phyloP scores from a whole-genome alignment of 1,140 invertebrate species.

The Hirudo medicinalis region DNA sequence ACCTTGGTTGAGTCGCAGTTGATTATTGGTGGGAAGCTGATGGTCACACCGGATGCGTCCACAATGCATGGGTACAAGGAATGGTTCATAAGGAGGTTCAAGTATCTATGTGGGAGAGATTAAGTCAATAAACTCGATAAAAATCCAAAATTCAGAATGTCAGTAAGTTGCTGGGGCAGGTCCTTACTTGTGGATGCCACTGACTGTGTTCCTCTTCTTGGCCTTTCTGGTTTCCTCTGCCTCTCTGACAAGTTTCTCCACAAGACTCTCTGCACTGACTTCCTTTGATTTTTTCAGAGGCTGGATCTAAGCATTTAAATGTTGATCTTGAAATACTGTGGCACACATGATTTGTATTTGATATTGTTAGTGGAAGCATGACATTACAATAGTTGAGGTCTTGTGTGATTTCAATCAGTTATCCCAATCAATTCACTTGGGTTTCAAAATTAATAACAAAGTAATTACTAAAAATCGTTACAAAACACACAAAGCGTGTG shows the following conservation, averaged over 20 bases:
- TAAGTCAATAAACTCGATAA: too few species aligned
- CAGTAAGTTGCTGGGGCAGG: background rate
- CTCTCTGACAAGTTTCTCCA: slow-evolving; percentile 55
- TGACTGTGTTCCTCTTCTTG: slow-evolving; percentile 62
- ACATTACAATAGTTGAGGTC: too few species aligned
- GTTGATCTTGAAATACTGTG: background rate
- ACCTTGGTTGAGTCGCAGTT: slow-evolving; percentile 66
- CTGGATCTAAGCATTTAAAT: slow-evolving; percentile 41
- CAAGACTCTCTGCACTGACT: slow-evolving; percentile 52
- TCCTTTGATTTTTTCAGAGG: slow-evolving; percentile 51
- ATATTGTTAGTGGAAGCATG: too few species aligned
- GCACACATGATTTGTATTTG: too few species aligned
- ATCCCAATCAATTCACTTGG: too few species aligned
- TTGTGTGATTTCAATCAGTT: too few species aligned
- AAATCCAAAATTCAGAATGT: too few species aligned
- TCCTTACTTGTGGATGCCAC: slow-evolving; percentile 60
- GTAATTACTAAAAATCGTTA: too few species aligned
- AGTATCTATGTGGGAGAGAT: slow-evolving; percentile 42
- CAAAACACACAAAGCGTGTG: too few species aligned
- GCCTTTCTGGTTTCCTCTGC: slow-evolving; percentile 54
- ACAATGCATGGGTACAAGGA: slow-evolving; percentile 53
- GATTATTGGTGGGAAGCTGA: slow-evolving; percentile 70
- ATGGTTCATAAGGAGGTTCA: slow-evolving; percentile 60
- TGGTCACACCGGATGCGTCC: slow-evolving; percentile 50
- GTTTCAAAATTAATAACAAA: too few species aligned